Base-by-base conservation (phyloP, 1,140 invertebrate species). In the Aphelenchoides fujianensis region DNA sequence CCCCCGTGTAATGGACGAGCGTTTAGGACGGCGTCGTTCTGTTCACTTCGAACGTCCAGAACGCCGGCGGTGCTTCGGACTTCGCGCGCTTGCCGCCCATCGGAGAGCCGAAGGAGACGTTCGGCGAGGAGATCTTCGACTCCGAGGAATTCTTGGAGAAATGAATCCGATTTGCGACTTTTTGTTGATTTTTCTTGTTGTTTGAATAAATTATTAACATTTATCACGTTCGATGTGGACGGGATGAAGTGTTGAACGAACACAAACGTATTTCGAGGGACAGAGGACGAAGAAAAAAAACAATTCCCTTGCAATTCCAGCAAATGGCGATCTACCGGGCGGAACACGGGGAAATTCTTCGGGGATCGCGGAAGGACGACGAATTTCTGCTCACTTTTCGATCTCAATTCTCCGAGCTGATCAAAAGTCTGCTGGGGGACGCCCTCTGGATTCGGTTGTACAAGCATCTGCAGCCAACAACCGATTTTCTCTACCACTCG, bases 31-130 rank as follows among this genome's bases (percentile, higher is more conserved):
- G 68, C 34, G 69, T 68, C 31, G 31, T 34, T 12, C 28, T 59
- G 7, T 16, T 71, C 1, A 52, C 64, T 37, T 81, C 78, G n/a
- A 69, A 62, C 19, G 2, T 82, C 2, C 80, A 82, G 52, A 82
- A 82, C 72, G n/a, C 52, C n/a, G 61, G 69, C 9, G 80, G 75
- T 2, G 71, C 63, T 5, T 78, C 67, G 19, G 69, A 82, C 57
- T 82, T 74, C 59, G 74, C 83, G 81, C 63, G 76, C 36, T 64
- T 80, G 37, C 62, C 41, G 23, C 23, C 41, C 41, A 48, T 48
- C 41, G 41, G 23, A 48, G 12, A 48, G 23, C 12, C 41, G 12
- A 23, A 48, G 23, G 41, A 48, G 12, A 12, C 41, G 23, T 16
- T 23, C 23, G 12, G 12, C 12, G 41, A 48, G 41, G 23, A 48